phyloP scores from a whole-genome alignment of 1,140 invertebrate species.

The Brachionus koreanus region DNA sequence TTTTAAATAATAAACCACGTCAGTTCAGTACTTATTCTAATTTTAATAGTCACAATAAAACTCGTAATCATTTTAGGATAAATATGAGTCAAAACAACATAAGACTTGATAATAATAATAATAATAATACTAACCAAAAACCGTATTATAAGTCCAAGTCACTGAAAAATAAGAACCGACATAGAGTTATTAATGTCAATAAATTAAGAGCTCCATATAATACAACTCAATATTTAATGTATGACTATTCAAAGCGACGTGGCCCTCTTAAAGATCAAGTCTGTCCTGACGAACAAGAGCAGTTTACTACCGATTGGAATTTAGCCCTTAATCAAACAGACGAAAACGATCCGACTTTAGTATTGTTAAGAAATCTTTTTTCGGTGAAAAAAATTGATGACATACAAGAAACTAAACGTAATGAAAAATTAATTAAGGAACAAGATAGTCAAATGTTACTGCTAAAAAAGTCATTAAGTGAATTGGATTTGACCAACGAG shows the following conservation, averaged over 20 bases:
- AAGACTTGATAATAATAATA: background rate
- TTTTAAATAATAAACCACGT: constrained; percentile 33
- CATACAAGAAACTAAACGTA: background rate
- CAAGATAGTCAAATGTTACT: background rate
- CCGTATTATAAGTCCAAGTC: background rate
- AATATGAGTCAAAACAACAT: background rate
- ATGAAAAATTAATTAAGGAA: background rate
- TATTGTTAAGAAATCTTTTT: constrained; percentile 1
- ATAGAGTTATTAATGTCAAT: background rate
- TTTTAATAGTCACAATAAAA: constrained; percentile 32
- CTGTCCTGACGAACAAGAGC: constrained; percentile 16
- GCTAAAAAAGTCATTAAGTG: constrained; percentile 34
- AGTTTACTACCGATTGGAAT: constrained; percentile 32
- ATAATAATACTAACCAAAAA: background rate
- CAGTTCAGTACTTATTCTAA: constrained; percentile 30
- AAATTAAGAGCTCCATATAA: constrained; percentile 36
- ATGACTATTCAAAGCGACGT: constrained; percentile 34
- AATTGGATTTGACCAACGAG: constrained; percentile 24
- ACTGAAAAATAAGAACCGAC: background rate
- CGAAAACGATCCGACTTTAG: constrained; percentile 12
- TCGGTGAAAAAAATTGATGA: constrained; percentile 1
- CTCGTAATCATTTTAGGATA: constrained; percentile 11
- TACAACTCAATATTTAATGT: constrained; percentile 40
- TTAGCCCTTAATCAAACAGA: constrained; percentile 1
- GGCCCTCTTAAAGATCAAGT: constrained; percentile 19